Evolutionary conservation across 1,140 invertebrate species (phyloP).

Genomic region (Dendroctonus ponderosae): DNA sequence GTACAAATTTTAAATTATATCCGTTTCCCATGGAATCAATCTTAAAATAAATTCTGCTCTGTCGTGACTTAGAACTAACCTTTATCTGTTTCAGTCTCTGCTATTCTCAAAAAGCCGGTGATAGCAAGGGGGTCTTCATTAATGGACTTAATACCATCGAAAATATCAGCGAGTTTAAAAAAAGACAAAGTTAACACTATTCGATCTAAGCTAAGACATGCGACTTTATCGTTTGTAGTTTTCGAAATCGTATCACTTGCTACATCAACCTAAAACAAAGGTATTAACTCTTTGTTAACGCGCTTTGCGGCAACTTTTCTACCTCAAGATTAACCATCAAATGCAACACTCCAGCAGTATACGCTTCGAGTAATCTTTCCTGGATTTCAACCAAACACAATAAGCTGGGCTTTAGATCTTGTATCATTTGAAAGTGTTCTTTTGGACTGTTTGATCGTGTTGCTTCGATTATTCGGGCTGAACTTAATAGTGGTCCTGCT

Average conservation of each 20-base stretch:
- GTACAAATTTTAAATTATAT: no score
- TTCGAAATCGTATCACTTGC: conserved; percentile 15
- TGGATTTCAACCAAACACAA: conserved; percentile 15
- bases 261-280: conserved; percentile 13
- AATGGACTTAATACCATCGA: conserved; percentile 27
- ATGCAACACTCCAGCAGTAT: conserved; percentile 10
- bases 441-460: neutral
- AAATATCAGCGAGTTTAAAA: conserved; percentile 21
- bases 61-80: neutral
- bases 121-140: conserved; percentile 17
- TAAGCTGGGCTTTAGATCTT: conserved; percentile 4
- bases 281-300: neutral
- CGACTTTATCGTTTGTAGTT: neutral
- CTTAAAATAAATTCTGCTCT: no score
- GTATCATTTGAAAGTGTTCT: neutral
- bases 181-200: conserved; percentile 21
- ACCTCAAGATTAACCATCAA: conserved; percentile 8
- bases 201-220: conserved; percentile 12
- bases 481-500: conserved; percentile 8
- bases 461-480: neutral
- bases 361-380: conserved; percentile 16
- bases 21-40: no score
- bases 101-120: conserved; percentile 14
- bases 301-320: neutral
- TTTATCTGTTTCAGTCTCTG: conserved; percentile 17